These are phyloP conservation scores for Mesoligia furuncula DNA, from an alignment of 2,888 invertebrate species.

Conservation along the genomic window DNA sequence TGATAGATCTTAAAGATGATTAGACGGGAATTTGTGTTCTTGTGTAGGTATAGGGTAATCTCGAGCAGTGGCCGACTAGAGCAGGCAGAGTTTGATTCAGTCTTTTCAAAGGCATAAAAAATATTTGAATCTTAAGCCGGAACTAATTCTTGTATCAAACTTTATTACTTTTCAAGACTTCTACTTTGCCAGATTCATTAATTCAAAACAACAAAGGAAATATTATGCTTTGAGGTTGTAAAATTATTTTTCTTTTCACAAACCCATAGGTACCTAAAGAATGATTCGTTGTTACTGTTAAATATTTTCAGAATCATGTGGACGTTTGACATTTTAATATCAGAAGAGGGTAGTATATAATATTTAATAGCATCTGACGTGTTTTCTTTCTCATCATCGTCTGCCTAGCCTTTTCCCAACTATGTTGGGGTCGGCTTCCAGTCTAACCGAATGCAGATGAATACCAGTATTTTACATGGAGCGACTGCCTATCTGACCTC, in stretches of 20 bases:
- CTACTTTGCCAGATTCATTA: background rate
- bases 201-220: slow-evolving; percentile 30
- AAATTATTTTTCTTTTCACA: slow-evolving; percentile 18
- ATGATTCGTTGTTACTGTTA: slow-evolving; percentile 18
- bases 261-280: background rate
- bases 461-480: too few species aligned
- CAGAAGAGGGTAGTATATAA: slow-evolving; percentile 21
- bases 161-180: background rate
- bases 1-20: too few species aligned
- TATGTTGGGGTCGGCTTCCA: too few species aligned
- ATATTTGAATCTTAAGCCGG: background rate
- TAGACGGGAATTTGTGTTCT: too few species aligned
- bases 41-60: background rate
- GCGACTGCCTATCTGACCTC: too few species aligned
- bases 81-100: background rate
- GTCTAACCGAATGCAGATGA: too few species aligned
- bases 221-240: slow-evolving; percentile 32
- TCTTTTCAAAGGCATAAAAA: too few species aligned
- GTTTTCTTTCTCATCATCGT: too few species aligned
- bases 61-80: background rate
- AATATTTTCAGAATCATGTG: slow-evolving; percentile 34
- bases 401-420: too few species aligned
- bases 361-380: slow-evolving; percentile 31
- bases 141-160: background rate
- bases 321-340: slow-evolving; percentile 55